Evolutionary conservation across 1,140 invertebrate species (phyloP), one percentile per base, ranked within the genome.

Genomic region (Heliconius hewitsoni): DNA sequence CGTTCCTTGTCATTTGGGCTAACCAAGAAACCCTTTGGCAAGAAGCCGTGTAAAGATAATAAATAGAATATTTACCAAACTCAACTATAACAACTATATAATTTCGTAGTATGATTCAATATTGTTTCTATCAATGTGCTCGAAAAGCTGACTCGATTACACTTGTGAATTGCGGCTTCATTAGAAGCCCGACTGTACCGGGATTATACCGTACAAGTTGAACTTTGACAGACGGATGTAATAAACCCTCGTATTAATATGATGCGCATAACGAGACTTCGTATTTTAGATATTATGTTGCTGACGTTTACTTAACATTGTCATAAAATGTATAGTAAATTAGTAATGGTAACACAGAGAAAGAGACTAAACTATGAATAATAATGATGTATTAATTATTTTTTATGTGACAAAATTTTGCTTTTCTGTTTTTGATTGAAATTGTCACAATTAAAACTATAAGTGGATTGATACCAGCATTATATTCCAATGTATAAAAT

Each of bases 141-240:
- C 11, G 23, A 11, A 66, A 66, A 5, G 23, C n/a, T 66, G 27
- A 66, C 8, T 66, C 27, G 23, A 66, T 66, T 66, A 30, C 60
- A 27, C 60, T 66, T 66, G 23, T 66, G 60, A 66, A 66, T 66
- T 66, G 60, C 23, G 60, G 60, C 60, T 11, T 66, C 60, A 66
- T 66, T 66, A 66, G 23, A 1, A 30, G 9, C 60, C 23, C 3
- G 0, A 66, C 60, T 66, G 60, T 30, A 66, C 60, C 11, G 23
- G 8, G 55, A 6, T 57, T 57, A 8, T 30, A 16, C 60, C 60
- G 60, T 37, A 66, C 9, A 30, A 9, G 60, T 5, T 66, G 60
- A 66, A 66, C 60, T 66, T 66, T 30, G 60, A 66, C 27, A 66
- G 60, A 66, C 60, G 60, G 60, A 27, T 27, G 23, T 66, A 13